Conservation (phyloP, 2,797 vertebrate genomes). For the Remorina albescens region DNA sequence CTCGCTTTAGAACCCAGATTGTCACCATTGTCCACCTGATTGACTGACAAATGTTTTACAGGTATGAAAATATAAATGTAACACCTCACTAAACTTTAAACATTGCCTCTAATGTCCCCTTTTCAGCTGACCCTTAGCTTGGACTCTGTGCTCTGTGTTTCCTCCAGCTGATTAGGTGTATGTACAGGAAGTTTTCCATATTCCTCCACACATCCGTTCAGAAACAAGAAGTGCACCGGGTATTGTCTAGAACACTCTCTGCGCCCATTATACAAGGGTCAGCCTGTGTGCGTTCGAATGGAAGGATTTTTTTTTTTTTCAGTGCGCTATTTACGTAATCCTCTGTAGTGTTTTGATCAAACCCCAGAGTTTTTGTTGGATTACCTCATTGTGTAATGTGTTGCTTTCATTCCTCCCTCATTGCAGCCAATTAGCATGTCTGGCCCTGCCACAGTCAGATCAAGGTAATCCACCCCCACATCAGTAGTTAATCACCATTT, state of each 20-base stretch:
- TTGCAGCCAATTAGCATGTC: conserved; percentile 54
- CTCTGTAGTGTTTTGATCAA: conserved; percentile 32
- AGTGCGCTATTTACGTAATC: conserved; percentile 20
- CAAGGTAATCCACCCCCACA: conserved; percentile 47
- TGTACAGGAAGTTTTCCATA: conserved; percentile 71
- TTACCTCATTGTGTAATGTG: conserved; percentile 47
- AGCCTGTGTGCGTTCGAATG: not conserved
- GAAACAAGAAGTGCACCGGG: conserved; percentile 62
- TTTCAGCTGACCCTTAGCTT: conserved; percentile 29
- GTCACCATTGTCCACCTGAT: not conserved
- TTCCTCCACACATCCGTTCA: conserved; percentile 69
- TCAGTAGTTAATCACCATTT: conserved; percentile 51
- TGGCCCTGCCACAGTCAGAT: conserved; percentile 36
- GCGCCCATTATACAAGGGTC: conserved; percentile 25
- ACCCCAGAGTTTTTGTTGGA: conserved; percentile 22
- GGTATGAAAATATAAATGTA: not conserved
- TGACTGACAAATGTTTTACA: not conserved
- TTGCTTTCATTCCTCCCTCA: conserved; percentile 33
- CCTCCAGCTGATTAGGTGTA: conserved; percentile 58
- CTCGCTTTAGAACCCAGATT: not conserved
- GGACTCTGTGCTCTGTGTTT: conserved; percentile 46
- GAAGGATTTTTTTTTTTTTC: conserved; percentile 18
- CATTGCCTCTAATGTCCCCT: conserved; percentile 11
- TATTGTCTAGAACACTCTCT: conserved; percentile 62
- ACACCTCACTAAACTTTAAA: no score